phyloP scores from a whole-genome alignment of 2,888 invertebrate species.

The Chymomyza amoena region DNA sequence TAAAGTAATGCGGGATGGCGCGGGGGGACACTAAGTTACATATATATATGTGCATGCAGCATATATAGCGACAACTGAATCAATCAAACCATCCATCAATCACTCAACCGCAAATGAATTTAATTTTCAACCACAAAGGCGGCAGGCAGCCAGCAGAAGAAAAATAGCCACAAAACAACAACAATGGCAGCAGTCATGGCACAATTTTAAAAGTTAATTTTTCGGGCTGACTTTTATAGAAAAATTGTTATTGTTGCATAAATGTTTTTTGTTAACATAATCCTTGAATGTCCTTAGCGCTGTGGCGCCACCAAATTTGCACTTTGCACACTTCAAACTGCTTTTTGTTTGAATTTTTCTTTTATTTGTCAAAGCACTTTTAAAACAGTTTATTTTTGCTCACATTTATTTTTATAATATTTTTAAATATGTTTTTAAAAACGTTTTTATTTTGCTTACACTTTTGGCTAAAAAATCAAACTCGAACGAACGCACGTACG shows the following conservation, averaged over 20 bases:
- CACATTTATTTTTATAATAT: not conserved
- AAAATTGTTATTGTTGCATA: not conserved
- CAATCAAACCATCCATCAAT: slow-evolving; percentile 69
- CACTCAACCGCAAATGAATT: slow-evolving; percentile 66
- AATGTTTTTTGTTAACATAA: not conserved
- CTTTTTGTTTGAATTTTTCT: not conserved
- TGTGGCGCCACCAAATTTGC: not conserved
- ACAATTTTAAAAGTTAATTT: slow-evolving; percentile 46
- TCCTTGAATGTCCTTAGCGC: not conserved
- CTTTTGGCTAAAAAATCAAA: slow-evolving; percentile 22
- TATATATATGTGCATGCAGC: not conserved
- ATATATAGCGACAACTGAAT: slow-evolving; percentile 42
- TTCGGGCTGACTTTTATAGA: not conserved
- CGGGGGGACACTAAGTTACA: not conserved
- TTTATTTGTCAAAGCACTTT: not conserved
- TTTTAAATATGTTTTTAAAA: not conserved
- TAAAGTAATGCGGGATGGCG: not conserved
- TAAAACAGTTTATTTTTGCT: not conserved
- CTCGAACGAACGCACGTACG: slow-evolving; percentile 62
- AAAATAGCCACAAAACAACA: slow-evolving; percentile 16
- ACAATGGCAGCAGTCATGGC: slow-evolving; percentile 21
- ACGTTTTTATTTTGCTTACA: slow-evolving; percentile 18
- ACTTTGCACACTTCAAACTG: not conserved
- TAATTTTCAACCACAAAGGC: slow-evolving; percentile 48
- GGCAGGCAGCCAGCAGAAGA: not conserved